These are phyloP conservation scores for Chromoteleia sp. DNA, from an alignment of 2,888 invertebrate genomes.

Conservation along the genomic window DNA sequence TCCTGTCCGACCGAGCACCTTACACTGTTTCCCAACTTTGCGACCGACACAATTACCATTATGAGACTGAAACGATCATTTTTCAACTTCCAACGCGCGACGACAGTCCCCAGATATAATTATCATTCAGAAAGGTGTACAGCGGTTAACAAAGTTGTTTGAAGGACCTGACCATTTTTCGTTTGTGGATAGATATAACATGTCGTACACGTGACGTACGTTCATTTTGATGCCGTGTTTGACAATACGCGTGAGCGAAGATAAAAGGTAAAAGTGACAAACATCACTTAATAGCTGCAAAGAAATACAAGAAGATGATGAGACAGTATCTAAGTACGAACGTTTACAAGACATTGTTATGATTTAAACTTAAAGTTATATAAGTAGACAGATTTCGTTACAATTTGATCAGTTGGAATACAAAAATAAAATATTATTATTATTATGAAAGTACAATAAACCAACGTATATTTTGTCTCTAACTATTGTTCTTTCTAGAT, in stretches of 20 bases:
- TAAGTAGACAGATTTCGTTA: no score
- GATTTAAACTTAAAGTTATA: no score
- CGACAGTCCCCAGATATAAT: background rate
- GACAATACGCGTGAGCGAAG: slow-evolving; percentile 2
- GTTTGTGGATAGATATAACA: background rate
- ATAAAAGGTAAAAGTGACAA: background rate
- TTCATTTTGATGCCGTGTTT: slow-evolving; percentile 10
- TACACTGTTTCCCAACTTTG: slow-evolving; percentile 10
- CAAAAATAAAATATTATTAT: no score
- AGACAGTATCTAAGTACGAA: background rate
- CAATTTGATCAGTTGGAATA: no score
- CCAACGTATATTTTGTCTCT: no score
- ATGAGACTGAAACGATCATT: background rate
- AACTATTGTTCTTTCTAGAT: no score
- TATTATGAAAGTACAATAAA: no score
- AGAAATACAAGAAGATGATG: background rate
- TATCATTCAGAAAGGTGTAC: background rate
- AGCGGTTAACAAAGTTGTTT: slow-evolving; percentile 5
- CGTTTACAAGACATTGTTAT: no score
- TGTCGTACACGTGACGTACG: slow-evolving; percentile 1
- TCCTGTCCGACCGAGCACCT: slow-evolving; percentile 12
- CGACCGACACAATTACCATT: slow-evolving; percentile 9
- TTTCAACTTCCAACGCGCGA: slow-evolving; percentile 8
- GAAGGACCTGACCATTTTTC: background rate
- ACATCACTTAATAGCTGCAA: background rate